phyloP scores from a whole-genome alignment of 1,140 invertebrate species.

The Bombus soroeensis region DNA sequence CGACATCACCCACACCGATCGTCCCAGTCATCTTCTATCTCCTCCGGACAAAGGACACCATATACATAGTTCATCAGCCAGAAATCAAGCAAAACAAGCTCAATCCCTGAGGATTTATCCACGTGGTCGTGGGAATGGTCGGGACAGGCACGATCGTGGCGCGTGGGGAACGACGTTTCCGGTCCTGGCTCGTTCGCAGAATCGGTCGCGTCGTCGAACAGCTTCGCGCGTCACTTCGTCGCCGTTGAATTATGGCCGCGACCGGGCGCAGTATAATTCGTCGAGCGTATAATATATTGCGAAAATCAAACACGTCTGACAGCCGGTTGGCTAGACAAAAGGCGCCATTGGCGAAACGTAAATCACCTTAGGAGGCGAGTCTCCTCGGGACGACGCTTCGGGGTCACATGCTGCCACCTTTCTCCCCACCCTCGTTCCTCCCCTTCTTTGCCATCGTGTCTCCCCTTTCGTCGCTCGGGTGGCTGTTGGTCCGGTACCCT shows the following conservation, averaged over 20 bases:
- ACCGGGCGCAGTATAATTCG: constrained; percentile 62
- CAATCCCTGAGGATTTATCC: neutral
- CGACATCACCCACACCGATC: neutral
- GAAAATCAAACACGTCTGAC: constrained; percentile 72
- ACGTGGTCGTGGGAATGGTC: constrained; percentile 36
- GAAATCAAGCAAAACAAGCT: neutral
- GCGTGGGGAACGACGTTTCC: constrained; percentile 21
- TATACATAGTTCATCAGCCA: neutral
- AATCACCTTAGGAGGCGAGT: constrained; percentile 71
- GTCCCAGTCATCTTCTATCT: neutral
- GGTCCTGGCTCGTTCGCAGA: neutral
- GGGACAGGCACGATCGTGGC: neutral
- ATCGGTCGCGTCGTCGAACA: constrained; percentile 2
- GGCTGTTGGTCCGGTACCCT: constrained; percentile 14
- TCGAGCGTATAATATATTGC: constrained; percentile 68
- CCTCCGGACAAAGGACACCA: neutral
- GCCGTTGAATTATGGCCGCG: constrained; percentile 55
- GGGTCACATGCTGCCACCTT: constrained; percentile 41
- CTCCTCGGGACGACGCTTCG: constrained; percentile 45
- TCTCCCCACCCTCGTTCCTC: neutral
- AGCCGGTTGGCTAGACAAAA: constrained; percentile 73
- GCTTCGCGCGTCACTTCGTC: constrained; percentile 27
- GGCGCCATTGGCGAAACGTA: constrained; percentile 71
- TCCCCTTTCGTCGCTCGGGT: too few relatives aligned
- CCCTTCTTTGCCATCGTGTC: neutral